Evolutionary conservation across 1,140 invertebrate species (phyloP).

Genomic region (Neuroterus valhalla): DNA sequence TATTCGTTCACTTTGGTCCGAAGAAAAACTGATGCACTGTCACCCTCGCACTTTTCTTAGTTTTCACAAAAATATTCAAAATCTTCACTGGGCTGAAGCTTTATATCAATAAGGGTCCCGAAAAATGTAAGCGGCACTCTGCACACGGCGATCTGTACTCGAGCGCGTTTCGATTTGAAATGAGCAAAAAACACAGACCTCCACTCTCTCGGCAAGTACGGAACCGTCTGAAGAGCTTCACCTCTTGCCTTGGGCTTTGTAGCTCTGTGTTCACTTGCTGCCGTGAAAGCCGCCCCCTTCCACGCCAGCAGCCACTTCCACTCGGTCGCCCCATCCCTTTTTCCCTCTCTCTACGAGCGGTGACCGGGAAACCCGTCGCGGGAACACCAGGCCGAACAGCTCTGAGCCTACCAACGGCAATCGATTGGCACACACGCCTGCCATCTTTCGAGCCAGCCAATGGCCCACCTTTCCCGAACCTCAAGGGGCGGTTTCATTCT

Average conservation of each 20-base stretch:
- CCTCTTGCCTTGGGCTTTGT: slow-evolving; percentile 49
- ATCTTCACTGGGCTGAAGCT: background rate
- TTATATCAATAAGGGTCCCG: too few species aligned
- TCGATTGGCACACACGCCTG: slow-evolving; percentile 72
- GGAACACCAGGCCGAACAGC: slow-evolving; percentile 30
- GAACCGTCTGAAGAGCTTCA: slow-evolving; percentile 63
- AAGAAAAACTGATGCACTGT: slow-evolving; percentile 58
- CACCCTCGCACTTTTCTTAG: slow-evolving; percentile 39
- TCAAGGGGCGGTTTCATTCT: slow-evolving; percentile 48
- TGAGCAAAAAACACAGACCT: slow-evolving; percentile 45
- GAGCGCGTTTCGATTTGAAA: slow-evolving; percentile 4
- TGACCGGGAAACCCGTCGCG: background rate
- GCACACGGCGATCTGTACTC: background rate
- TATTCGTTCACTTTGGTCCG: slow-evolving; percentile 37
- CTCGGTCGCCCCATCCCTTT: slow-evolving; percentile 35
- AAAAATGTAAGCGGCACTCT: background rate
- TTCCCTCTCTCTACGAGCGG: slow-evolving; percentile 19
- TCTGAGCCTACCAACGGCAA: slow-evolving; percentile 56
- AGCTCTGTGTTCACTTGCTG: slow-evolving; percentile 58
- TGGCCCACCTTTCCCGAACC: slow-evolving; percentile 44
- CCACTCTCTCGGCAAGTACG: slow-evolving; percentile 63
- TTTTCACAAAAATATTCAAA: background rate
- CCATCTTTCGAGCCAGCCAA: slow-evolving; percentile 71
- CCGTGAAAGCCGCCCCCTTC: slow-evolving; percentile 52
- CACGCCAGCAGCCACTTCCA: slow-evolving; percentile 12